Evolutionary conservation across 2,113 vertebrate species (phyloP).

Genomic region (Connochaetes taurinus): DNA sequence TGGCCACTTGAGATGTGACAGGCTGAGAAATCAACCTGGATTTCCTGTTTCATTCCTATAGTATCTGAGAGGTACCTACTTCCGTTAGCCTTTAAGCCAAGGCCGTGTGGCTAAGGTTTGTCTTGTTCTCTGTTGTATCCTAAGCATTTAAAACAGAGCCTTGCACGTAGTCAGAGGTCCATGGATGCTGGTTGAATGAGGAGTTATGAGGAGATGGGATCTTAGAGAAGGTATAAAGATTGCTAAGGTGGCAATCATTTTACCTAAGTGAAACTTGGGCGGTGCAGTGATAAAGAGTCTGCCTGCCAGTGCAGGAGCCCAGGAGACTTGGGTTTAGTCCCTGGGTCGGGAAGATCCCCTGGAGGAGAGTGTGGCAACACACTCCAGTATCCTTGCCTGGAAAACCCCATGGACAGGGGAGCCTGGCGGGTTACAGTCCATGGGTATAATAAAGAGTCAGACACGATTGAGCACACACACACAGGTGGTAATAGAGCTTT

Average conservation of each 20-base stretch:
- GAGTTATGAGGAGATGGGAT: background rate
- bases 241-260: background rate
- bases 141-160: background rate
- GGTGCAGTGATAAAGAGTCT: background rate
- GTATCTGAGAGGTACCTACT: background rate
- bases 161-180: background rate
- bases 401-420: background rate
- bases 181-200: background rate
- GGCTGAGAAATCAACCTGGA: background rate
- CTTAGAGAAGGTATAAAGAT: background rate
- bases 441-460: background rate
- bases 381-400: background rate
- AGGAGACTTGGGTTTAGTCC: background rate
- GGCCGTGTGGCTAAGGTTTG: background rate
- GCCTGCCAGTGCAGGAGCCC: background rate
- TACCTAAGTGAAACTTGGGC: accelerated
- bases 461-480: background rate
- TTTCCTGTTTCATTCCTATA: background rate
- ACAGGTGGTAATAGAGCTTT: background rate
- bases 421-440: background rate
- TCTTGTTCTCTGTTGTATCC: background rate
- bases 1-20: background rate
- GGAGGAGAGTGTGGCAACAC: background rate
- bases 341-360: background rate
- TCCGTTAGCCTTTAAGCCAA: background rate